Evolutionary conservation across 2,797 vertebrate genomes (phyloP).

Genomic region (Cuculus canorus): DNA sequence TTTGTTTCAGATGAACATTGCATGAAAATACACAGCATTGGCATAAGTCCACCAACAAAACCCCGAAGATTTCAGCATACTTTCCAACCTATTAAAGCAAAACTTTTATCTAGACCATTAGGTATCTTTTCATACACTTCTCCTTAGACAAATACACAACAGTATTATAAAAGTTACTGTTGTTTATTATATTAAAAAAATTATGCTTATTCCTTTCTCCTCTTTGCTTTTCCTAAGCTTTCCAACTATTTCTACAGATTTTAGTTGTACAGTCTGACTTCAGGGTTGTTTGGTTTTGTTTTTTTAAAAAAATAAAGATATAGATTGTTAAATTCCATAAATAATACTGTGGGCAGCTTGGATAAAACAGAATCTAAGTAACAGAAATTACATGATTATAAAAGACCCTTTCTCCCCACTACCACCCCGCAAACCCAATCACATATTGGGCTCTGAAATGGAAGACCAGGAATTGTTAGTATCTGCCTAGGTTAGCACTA

Average conservation of each 20-base stretch:
- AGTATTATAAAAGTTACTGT: neutral
- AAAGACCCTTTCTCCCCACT: neutral
- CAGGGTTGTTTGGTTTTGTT: neutral
- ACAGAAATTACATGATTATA: neutral
- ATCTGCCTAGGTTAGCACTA: neutral
- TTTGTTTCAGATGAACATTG: neutral
- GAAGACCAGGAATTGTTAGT: neutral
- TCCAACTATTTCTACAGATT: neutral
- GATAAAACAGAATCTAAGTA: neutral
- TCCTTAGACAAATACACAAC: neutral
- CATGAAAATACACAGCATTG: neutral
- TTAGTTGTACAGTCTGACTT: neutral
- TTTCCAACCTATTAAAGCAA: neutral
- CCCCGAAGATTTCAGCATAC: neutral
- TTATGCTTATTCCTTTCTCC: neutral
- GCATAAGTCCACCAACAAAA: neutral
- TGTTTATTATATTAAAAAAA: neutral
- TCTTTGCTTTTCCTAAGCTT: neutral
- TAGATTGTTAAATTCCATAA: neutral
- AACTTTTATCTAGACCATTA: neutral
- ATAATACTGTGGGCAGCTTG: neutral
- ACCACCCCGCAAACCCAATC: fast-evolving
- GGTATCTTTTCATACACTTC: neutral
- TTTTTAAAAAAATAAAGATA: neutral
- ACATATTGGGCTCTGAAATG: neutral